Base-by-base conservation (phyloP, 35 echinoderm and acorn worm species). In the Strongylocentrotus purpuratus region DNA sequence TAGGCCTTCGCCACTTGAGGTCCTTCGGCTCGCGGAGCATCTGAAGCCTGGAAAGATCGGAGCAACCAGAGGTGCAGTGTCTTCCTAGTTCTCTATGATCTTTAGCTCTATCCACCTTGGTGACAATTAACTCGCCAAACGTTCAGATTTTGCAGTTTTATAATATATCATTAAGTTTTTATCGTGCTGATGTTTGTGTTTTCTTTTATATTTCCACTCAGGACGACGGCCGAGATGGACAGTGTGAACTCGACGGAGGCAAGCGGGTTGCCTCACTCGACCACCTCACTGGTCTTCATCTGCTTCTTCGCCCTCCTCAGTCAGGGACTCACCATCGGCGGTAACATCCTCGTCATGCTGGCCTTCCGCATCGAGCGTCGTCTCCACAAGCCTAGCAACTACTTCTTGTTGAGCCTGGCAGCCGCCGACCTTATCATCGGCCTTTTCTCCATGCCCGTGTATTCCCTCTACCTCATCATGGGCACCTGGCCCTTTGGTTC, bases 371-470 rank as follows among this genome's bases (percentile, higher is more conserved):
- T 99, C 18, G 98, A 99, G 88, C 55, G 98, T 35, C 98, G 98
- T 32, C 95, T 99, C 31, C 97, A 97, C 45, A 98, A 98, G 94
- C 98, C 98, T 7, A 99, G 98, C 89, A 99, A 99, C 94, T 99
- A 99, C 94, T 99, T 99, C 94, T 94, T 99, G 31, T 94, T 99
- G 13, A 99, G 98, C 95, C 96, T 99, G 33, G 98, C 98, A 7
- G 96, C 96, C 31, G 98, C 98, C 31, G 98, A 99, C 65, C 96
- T 99, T 8, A 99, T 99, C 94, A 99, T 99, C 41, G 98, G 98
- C 65, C 61, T 97, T 8, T 97, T 99, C 46, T 99, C 98, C 50
- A 99, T 99, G 98, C 98, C 98, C 10, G 94, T 99, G 18, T 99
- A 99, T 47, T 97, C 98, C 3, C 95, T 99, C 22, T 99, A 98